Evolutionary conservation across 92 coral and sea anemone species (phyloP), one percentile per base, ranked within the genome.

Genomic region (Chrysogorgia sp.): DNA sequence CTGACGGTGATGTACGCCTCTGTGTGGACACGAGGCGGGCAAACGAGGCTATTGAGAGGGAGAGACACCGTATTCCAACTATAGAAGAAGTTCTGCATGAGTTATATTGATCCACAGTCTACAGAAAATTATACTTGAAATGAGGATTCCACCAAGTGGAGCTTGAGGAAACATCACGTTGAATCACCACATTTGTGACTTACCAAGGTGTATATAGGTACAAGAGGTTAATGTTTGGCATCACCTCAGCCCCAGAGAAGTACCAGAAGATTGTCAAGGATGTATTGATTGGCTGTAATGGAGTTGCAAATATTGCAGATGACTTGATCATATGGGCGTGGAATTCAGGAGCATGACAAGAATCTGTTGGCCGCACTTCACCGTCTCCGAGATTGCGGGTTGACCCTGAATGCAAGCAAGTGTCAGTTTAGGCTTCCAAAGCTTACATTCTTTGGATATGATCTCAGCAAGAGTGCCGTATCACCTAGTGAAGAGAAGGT

Each of bases 401-500:
- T 85, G 33, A 85, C 89, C 7, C 43, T 85, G 29, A 86, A 89
- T 61, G 82, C 60, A 15, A 83, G 26, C 20, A 88, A 88, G 32
- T 88, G 82, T 12, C 82, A 76, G 69, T 85, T 85, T 69, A 58
- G 86, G 32, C 77, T 83, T 10, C 86, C 80, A 32, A 78, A 79
- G 72, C 31, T 62, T n/a, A 82, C 78, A 28, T 86, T 86, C 58
- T 86, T 81, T 30, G 83, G 83, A n/a, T 86, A 75, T 63, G 84
- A 86, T 25, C 70, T 82, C 47, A 76, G 90, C 47, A 47, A 23
- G 20, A 40, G 77, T 7, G 84, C 70, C 21, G 75, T 86, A 4
- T 21, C 86, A 25, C 90, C 84, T 21, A 82, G 83, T 50, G 86
- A 86, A 56, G 86, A 86, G 45, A 82, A 86, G 31, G 74, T 82